Percentiles rank a stretch among this genome's conserved stretches.
Conservation (phyloP, 1,140 invertebrate genomes). For the Nilaparvata lugens region DNA sequence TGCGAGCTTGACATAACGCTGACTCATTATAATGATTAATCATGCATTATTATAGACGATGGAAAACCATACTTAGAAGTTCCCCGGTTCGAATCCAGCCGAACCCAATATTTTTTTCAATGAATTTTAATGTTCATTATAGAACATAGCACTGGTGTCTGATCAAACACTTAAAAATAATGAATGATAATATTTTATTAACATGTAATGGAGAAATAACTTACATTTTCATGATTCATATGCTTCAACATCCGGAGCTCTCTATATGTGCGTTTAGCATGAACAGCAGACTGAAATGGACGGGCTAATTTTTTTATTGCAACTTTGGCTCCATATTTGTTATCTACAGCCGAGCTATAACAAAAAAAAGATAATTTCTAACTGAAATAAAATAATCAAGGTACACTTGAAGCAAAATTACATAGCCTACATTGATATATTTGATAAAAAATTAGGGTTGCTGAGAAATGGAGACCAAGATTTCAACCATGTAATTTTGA, state of each 20-base stretch:
- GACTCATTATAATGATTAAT: conserved; percentile 7
- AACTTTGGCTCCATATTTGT: conserved; percentile 68
- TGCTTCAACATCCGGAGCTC: conserved; percentile 95
- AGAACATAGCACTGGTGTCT: no score
- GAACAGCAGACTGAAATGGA: conserved; percentile 96
- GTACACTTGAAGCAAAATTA: no score
- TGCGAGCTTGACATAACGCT: not conserved
- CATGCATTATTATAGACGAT: no score
- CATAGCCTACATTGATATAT: no score
- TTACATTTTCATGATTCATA: conserved; percentile 99
- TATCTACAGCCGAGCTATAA: conserved; percentile 71
- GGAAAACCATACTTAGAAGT: no score
- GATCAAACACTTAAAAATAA: not conserved
- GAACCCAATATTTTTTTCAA: no score
- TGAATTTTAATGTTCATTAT: no score
- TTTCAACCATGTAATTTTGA: no score
- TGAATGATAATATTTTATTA: not conserved
- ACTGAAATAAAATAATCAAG: no score
- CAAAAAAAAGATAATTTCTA: conserved; percentile 28
- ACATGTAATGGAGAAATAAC: conserved; percentile 20
- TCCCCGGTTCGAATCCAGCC: no score
- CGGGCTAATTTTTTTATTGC: conserved; percentile 96
- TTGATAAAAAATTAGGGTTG: no score
- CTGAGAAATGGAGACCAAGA: no score
- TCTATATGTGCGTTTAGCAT: conserved; percentile 96